A percentile compares a stretch with the other conserved stretches of the same genome.
Evolutionary conservation across 2,113 vertebrate species (phyloP).

Genomic region (Salvator merianae): DNA sequence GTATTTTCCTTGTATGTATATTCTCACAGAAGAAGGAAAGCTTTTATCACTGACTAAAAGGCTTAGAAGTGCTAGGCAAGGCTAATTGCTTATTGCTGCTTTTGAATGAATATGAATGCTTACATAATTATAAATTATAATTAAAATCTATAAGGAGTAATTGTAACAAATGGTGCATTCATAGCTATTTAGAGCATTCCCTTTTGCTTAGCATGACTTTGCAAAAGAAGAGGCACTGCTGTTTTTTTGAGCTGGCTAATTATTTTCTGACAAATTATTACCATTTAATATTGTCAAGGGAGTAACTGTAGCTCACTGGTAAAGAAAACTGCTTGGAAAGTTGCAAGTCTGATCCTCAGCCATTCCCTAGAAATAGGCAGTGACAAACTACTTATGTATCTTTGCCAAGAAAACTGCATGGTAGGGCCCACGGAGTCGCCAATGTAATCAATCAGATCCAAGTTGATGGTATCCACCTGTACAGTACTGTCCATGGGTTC

Average conservation of each 20-base stretch:
- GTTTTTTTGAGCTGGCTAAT: slow-evolving; percentile 16
- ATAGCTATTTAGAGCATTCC: slow-evolving; percentile 5
- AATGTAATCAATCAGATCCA: too few relatives aligned
- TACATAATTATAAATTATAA: slow-evolving; percentile 31
- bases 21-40: not conserved
- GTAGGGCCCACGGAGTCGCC: too few relatives aligned
- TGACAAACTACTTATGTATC: too few relatives aligned
- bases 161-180: slow-evolving; percentile 24
- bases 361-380: too few relatives aligned
- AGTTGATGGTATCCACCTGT: too few relatives aligned
- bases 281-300: too few relatives aligned
- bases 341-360: too few relatives aligned
- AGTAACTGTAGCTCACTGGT: too few relatives aligned
- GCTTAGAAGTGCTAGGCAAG: not conserved
- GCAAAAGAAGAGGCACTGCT: not conserved
- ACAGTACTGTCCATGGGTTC: not conserved
- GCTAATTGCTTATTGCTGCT: slow-evolving; percentile 22
- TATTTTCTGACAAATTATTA: slow-evolving; percentile 28
- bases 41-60: slow-evolving; percentile 1
- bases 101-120: slow-evolving; percentile 21
- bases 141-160: slow-evolving; percentile 25
- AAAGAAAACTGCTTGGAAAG: too few relatives aligned
- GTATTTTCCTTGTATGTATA: not conserved
- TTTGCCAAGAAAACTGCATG: too few relatives aligned
- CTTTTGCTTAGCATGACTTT: slow-evolving; percentile 17